phyloP scores from a whole-genome alignment of 2,797 vertebrate genomes.

The Petrocephalus schoutedeni region DNA sequence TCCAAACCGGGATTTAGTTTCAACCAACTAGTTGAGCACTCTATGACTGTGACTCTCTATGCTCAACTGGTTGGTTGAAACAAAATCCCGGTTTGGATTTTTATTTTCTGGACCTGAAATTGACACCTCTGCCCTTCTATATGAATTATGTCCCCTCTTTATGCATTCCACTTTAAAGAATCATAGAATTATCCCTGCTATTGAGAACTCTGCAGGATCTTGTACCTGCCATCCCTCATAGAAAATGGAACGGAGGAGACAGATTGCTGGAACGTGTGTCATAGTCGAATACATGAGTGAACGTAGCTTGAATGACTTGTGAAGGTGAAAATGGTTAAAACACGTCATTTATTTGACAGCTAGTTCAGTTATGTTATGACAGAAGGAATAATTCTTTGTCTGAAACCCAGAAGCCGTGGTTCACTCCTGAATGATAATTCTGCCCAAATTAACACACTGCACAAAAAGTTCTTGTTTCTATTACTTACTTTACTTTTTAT shows the following conservation, averaged over 20 bases:
- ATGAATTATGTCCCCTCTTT: neutral
- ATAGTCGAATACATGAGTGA: neutral
- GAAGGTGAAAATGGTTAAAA: neutral
- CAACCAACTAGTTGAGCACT: too few relatives aligned
- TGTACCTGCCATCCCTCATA: neutral
- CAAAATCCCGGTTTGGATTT: too few relatives aligned
- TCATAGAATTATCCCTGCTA: neutral
- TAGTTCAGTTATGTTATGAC: neutral
- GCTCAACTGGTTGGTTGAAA: too few relatives aligned
- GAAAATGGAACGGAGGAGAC: neutral
- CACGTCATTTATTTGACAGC: neutral
- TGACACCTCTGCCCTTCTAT: neutral
- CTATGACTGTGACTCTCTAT: too few relatives aligned
- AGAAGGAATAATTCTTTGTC: neutral
- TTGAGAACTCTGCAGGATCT: neutral
- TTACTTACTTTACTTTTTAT: neutral
- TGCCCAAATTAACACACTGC: neutral
- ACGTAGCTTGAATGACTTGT: neutral
- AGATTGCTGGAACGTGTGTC: neutral
- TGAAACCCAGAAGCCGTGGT: neutral
- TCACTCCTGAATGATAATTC: neutral
- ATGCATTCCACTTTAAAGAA: neutral
- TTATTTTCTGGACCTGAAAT: too few relatives aligned
- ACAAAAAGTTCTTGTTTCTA: neutral
- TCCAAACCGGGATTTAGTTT: too few relatives aligned